Evolutionary conservation across 2,888 invertebrate species (phyloP).

Genomic region (Marronus borbonicus): DNA sequence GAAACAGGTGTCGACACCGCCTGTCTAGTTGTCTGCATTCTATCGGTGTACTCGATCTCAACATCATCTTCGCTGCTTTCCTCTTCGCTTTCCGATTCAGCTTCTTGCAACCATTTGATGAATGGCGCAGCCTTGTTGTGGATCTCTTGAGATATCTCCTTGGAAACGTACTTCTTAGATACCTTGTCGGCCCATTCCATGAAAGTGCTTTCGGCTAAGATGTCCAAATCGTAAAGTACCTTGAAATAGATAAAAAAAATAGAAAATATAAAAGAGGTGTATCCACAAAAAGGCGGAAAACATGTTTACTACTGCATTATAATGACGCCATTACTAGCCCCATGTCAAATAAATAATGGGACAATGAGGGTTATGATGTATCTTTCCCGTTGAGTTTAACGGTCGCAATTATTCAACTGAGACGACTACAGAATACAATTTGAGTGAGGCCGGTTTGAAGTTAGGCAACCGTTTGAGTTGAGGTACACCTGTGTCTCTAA

Average conservation of each 20-base stretch:
- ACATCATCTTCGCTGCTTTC: conserved; percentile 79
- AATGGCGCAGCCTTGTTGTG: conserved; percentile 94
- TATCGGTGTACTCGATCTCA: conserved; percentile 92
- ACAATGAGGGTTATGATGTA: too few species aligned
- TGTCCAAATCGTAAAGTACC: conserved; percentile 94
- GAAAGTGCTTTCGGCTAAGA: conserved; percentile 94
- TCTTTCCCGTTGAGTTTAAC: too few species aligned
- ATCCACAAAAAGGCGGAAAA: too few species aligned
- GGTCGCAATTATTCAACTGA: too few species aligned
- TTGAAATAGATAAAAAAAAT: conserved; percentile 1
- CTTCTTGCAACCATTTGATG: conserved; percentile 97
- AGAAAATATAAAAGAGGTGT: too few species aligned
- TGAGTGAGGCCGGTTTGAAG: too few species aligned
- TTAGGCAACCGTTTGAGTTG: too few species aligned
- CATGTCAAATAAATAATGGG: too few species aligned
- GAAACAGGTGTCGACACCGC: conserved; percentile 71
- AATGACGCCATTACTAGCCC: too few species aligned
- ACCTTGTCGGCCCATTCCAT: conserved; percentile 95
- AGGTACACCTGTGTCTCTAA: too few species aligned
- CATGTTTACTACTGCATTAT: too few species aligned
- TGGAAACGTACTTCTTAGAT: conserved; percentile 93
- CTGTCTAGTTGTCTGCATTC: conserved; percentile 84
- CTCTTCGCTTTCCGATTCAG: conserved; percentile 94
- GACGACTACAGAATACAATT: too few species aligned
- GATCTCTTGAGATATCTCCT: conserved; percentile 93